phyloP scores from a whole-genome alignment of 2,888 invertebrate genomes.

The Pseudococcus jackbeardsleyi region DNA sequence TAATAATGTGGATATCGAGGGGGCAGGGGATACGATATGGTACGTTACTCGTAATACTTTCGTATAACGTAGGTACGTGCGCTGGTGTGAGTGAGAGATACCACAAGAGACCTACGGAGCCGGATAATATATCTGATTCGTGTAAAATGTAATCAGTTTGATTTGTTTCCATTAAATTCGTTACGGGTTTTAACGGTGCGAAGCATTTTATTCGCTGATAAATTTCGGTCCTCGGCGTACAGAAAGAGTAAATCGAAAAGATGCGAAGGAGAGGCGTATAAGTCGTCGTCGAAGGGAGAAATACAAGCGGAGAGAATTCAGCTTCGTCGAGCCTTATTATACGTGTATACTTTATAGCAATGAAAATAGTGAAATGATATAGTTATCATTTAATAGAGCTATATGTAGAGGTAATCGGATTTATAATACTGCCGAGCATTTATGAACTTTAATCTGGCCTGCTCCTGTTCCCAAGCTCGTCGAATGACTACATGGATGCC shows the following conservation, averaged over 20 bases:
- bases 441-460: slow-evolving; percentile 49
- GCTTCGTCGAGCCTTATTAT: background rate
- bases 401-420: slow-evolving; percentile 47
- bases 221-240: slow-evolving; percentile 21
- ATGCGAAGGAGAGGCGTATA: background rate
- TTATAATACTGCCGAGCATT: slow-evolving; percentile 37
- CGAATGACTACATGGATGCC: background rate
- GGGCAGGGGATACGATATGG: too few relatives aligned
- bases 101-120: slow-evolving; percentile 54
- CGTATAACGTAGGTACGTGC: background rate
- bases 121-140: slow-evolving; percentile 46
- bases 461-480: background rate
- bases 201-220: slow-evolving; percentile 41
- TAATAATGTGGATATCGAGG: background rate
- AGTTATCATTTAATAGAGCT: slow-evolving; percentile 49
- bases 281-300: background rate
- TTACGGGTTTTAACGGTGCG: slow-evolving; percentile 28
- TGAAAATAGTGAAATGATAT: slow-evolving; percentile 39
- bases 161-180: slow-evolving; percentile 57
- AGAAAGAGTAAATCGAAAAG: background rate
- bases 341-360: background rate
- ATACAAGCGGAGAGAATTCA: background rate
- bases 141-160: slow-evolving; percentile 54
- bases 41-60: background rate
- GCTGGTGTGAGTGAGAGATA: background rate